Evolutionary conservation across 1,140 invertebrate species (phyloP).

Genomic region (Drepana arcuata): DNA sequence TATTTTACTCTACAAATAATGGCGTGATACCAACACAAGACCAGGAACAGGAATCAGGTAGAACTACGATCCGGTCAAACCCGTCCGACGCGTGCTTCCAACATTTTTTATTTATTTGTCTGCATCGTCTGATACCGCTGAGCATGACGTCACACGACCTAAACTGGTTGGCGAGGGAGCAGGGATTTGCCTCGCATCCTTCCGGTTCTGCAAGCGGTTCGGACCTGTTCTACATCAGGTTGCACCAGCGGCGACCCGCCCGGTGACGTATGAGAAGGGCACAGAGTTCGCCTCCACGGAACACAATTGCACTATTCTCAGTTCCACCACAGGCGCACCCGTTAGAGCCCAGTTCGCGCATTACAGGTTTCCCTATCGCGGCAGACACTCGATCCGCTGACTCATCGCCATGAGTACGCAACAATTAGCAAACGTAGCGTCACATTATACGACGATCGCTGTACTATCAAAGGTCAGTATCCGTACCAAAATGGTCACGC

Average conservation of each 20-base stretch:
- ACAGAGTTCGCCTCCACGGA: too few species aligned
- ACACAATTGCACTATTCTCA: too few species aligned
- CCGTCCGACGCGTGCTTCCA: slow-evolving; percentile 69
- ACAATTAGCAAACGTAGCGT: slow-evolving; percentile 59
- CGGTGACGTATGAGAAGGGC: slow-evolving; percentile 39
- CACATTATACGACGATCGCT: slow-evolving; percentile 45
- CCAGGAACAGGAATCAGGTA: slow-evolving; percentile 71
- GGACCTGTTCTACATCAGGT: slow-evolving; percentile 69
- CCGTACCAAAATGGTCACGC: slow-evolving; percentile 68
- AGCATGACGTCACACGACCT: slow-evolving; percentile 68
- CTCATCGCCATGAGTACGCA: slow-evolving; percentile 46
- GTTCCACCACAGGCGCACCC: slow-evolving; percentile 3
- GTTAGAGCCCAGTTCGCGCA: slow-evolving; percentile 13
- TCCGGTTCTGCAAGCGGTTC: slow-evolving; percentile 66
- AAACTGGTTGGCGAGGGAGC: slow-evolving; percentile 70
- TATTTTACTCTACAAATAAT: slow-evolving; percentile 27
- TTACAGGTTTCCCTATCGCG: slow-evolving; percentile 30
- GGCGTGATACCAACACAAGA: slow-evolving; percentile 43
- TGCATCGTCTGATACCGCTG: slow-evolving; percentile 68
- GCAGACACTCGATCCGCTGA: slow-evolving; percentile 49
- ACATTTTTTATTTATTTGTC: slow-evolving; percentile 72
- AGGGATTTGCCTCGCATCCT: slow-evolving; percentile 70
- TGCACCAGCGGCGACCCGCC: slow-evolving; percentile 42
- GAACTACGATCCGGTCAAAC: slow-evolving; percentile 71
- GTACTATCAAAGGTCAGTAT: slow-evolving; percentile 68